Evolutionary conservation across 2,797 vertebrate species (phyloP).

Genomic region (Gobionotothen gibberifrons): DNA sequence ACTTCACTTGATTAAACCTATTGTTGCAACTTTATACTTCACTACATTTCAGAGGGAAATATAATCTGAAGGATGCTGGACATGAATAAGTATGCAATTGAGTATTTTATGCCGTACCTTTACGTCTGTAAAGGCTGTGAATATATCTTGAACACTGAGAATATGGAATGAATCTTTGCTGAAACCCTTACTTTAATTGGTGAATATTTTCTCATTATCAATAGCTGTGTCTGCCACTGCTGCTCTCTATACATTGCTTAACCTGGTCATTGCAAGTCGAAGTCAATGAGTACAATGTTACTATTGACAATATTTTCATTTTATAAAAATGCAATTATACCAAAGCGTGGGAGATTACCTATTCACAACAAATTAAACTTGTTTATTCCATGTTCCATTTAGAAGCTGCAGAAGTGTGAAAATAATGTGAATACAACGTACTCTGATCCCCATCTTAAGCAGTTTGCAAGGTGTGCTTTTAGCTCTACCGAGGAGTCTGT

Average conservation of each 20-base stretch:
- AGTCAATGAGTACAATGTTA: not conserved
- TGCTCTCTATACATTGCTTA: not conserved
- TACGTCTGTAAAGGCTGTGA: not conserved
- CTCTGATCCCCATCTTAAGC: conserved; percentile 21
- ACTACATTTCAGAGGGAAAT: too few relatives aligned
- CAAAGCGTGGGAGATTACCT: not conserved
- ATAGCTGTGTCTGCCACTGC: not conserved
- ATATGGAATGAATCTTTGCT: not conserved
- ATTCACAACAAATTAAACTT: conserved; percentile 1
- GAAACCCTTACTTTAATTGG: not conserved
- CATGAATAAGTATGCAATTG: not conserved
- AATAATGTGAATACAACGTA: conserved; percentile 8
- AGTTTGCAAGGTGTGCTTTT: conserved; percentile 57
- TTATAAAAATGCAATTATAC: not conserved
- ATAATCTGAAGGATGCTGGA: not conserved
- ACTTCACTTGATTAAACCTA: too few relatives aligned
- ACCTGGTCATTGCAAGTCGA: not conserved
- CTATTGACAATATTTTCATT: not conserved
- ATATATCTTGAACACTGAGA: not conserved
- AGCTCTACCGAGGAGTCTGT: conserved; percentile 56
- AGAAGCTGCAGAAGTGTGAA: not conserved
- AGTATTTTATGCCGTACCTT: not conserved
- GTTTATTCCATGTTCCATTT: conserved; percentile 1
- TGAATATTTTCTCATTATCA: not conserved
- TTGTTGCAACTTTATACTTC: too few relatives aligned